Evolutionary conservation across 2,888 invertebrate genomes (phyloP), one percentile per base, ranked within the genome.

Genomic region (Dastarcus helophoroides): DNA sequence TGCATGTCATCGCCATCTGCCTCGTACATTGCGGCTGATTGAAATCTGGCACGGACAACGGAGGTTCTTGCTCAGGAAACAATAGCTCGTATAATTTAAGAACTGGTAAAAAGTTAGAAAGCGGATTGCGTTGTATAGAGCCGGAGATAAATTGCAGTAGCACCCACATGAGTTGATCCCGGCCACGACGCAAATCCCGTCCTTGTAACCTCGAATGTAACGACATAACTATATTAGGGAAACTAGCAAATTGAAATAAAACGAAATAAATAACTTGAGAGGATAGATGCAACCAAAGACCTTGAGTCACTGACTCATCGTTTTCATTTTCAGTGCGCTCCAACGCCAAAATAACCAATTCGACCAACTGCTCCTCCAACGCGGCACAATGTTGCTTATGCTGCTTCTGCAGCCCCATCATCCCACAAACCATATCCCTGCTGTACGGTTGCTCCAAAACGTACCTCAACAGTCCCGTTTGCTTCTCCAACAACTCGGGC

Each of bases 141-240:
- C 94, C 94, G 0, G 95, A 94, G 47, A 97, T 89, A 52, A 93
- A 95, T 63, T 98, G 97, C 23, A 98, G 65, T 10, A 97, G 65
- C 11, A 93, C 85, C 95, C 97, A 97, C 95, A 98, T 97, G n/a
- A 98, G 65, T 50, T 97, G 93, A 62, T 95, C 95, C 26, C 97
- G 69, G 0, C 94, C 93, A 59, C 88, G 85, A 36, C 82, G 73
- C 54, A 91, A 67, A 51, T 89, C 86, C 42, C 81, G 37, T 9
- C 53, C 52, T 39, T 53, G 53, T 11, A 56, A 35, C 37, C 58
- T 88, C 35, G 84, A 82, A 56, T 90, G 85, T 16, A 95, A 67
- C 0, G 86, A 80, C 65, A 83, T 73, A 0, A 95, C 89, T 52
- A 95, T 85, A 51, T 86, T 88, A 16, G 89, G 85, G 53, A 95